These are phyloP conservation scores for Protonemura montana DNA, from an alignment of 2,888 invertebrate genomes.

Conservation along the genomic window DNA sequence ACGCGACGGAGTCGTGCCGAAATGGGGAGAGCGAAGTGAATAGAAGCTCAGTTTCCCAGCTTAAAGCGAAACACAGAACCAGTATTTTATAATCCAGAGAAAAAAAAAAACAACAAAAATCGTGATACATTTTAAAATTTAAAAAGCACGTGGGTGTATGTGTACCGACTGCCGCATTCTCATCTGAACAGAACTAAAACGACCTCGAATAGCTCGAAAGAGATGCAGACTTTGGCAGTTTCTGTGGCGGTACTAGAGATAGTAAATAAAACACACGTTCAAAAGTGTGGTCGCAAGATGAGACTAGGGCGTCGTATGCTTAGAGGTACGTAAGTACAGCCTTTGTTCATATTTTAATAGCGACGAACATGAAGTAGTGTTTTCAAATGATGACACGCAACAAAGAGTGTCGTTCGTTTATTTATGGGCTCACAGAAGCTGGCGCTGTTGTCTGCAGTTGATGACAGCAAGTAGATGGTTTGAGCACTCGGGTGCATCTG, in stretches of 20 bases:
- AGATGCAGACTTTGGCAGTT: too few species aligned
- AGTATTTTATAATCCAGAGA: too few species aligned
- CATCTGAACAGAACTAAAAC: too few species aligned
- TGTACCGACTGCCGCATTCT: too few species aligned
- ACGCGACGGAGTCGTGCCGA: background rate
- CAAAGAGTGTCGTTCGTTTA: slow-evolving; percentile 1
- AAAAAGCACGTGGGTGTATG: too few species aligned
- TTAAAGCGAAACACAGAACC: background rate
- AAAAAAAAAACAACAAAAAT: too few species aligned
- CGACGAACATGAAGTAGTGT: background rate
- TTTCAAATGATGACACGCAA: slow-evolving; percentile 29
- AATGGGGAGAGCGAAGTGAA: background rate
- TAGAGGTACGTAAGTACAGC: background rate
- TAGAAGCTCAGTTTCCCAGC: background rate
- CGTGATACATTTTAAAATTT: too few species aligned
- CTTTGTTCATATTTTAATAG: background rate
- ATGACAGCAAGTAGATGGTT: slow-evolving; percentile 1
- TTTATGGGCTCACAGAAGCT: background rate
- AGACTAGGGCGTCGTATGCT: background rate
- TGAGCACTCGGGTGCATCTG: background rate
- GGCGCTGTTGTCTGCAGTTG: background rate
- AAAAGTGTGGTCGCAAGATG: background rate
- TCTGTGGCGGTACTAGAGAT: too few species aligned
- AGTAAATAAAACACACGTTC: too few species aligned
- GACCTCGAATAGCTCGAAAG: too few species aligned